Percentiles rank a stretch among this genome's conserved stretches.
phyloP scores from a whole-genome alignment of 2,888 invertebrate species.

The Tethea ocularis region DNA sequence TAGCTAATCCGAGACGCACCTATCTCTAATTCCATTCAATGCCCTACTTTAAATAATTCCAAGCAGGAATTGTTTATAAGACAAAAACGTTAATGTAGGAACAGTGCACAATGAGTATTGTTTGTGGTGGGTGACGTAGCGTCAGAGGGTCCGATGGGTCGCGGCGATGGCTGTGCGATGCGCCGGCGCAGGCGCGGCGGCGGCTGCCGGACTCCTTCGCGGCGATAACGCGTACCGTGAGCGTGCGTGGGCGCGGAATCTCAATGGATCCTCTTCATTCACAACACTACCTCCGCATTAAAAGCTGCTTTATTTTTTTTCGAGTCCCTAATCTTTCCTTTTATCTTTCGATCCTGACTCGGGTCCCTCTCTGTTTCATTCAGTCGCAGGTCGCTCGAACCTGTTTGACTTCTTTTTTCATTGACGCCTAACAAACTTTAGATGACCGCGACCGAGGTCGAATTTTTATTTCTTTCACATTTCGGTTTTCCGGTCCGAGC shows the following conservation, averaged over 20 bases:
- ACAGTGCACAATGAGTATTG: conserved; percentile 58
- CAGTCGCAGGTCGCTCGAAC: conserved; percentile 77
- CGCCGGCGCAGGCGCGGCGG: conserved; percentile 17
- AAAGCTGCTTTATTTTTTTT: conserved; percentile 78
- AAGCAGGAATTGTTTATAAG: conserved; percentile 50
- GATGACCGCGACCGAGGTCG: conserved; percentile 83
- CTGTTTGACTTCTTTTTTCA: conserved; percentile 82
- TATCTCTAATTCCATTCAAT: conserved; percentile 49
- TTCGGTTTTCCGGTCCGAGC: conserved; percentile 82
- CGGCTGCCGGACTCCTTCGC: conserved; percentile 40
- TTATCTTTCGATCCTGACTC: conserved; percentile 79
- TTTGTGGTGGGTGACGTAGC: conserved; percentile 37
- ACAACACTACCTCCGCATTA: conserved; percentile 80
- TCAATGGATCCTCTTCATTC: conserved; percentile 82
- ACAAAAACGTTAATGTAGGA: conserved; percentile 55
- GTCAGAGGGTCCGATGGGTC: conserved; percentile 17
- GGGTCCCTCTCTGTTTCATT: conserved; percentile 80
- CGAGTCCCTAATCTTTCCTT: conserved; percentile 77
- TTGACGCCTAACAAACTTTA: conserved; percentile 80
- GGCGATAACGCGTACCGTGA: conserved; percentile 51
- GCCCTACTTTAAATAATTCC: conserved; percentile 64
- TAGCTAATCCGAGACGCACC: conserved; percentile 39
- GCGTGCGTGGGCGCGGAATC: conserved; percentile 75
- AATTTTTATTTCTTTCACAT: conserved; percentile 84
- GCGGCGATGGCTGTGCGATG: conserved; percentile 27